A percentile compares a stretch with the other conserved stretches of the same genome.
These are phyloP conservation scores for Nannospalax galili DNA, from an alignment of 2,113 vertebrate species.

Conservation along the genomic window DNA sequence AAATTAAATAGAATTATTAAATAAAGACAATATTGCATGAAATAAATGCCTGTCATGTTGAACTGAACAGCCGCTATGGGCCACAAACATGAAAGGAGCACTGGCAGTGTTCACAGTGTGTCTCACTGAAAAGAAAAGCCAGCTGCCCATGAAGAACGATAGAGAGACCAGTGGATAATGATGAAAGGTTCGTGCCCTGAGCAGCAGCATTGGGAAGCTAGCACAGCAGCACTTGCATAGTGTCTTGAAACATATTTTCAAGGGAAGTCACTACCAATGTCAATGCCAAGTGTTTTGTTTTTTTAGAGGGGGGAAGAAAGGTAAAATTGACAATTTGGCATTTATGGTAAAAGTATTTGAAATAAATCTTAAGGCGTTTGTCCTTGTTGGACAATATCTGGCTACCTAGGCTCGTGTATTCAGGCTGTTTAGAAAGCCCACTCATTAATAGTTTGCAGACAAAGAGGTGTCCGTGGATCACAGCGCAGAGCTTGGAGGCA, in stretches of 20 bases:
- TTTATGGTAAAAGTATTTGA: background rate
- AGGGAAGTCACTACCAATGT: background rate
- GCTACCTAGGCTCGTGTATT: background rate
- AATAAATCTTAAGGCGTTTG: background rate
- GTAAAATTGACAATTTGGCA: background rate
- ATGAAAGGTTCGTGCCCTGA: background rate
- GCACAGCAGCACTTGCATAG: background rate
- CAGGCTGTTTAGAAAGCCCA: background rate
- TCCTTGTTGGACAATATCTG: background rate
- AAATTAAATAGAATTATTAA: constrained; percentile 16
- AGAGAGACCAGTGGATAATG: too few relatives aligned
- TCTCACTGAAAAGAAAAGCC: background rate
- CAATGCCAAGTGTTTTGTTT: background rate
- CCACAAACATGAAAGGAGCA: background rate
- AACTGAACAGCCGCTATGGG: background rate
- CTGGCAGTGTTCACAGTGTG: background rate
- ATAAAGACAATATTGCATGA: background rate
- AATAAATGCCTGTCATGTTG: background rate
- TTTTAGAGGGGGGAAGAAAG: background rate
- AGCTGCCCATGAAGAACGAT: too few relatives aligned
- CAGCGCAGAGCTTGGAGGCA: too few relatives aligned
- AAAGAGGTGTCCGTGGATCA: background rate
- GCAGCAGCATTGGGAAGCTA: background rate
- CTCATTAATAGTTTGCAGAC: background rate
- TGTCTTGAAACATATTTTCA: constrained; percentile 36